These are phyloP conservation scores for Nephrotoma flavescens DNA, from an alignment of 2,888 invertebrate species.

Conservation along the genomic window DNA sequence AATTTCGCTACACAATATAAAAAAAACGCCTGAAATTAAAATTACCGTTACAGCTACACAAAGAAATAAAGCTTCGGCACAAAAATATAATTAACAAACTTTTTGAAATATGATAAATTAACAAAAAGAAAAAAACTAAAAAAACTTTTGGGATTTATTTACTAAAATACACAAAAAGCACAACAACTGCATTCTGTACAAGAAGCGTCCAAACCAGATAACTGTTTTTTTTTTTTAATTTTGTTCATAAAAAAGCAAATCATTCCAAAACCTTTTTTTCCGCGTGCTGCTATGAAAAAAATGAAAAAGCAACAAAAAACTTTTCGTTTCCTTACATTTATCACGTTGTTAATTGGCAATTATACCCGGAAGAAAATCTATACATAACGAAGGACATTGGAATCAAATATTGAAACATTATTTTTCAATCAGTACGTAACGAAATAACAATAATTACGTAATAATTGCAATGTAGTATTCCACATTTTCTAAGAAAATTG, in stretches of 20 bases:
- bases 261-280: neutral
- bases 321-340: neutral
- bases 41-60: neutral
- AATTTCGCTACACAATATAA: no score
- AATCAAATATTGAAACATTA: neutral
- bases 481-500: neutral
- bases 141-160: neutral
- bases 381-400: neutral
- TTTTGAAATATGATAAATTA: neutral
- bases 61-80: neutral
- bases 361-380: neutral
- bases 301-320: neutral
- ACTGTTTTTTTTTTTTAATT: neutral
- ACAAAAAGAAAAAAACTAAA: neutral
- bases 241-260: neutral
- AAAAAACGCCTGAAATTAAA: no score
- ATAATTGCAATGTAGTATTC: neutral
- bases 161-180: neutral
- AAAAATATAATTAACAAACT: neutral
- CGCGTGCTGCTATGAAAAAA: neutral
- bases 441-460: neutral
- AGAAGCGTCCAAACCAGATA: neutral
- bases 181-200: neutral
- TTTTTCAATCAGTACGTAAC: neutral
- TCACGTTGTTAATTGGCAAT: constrained; percentile 1